Evolutionary conservation across 2,888 invertebrate species (phyloP), one percentile per base, ranked within the genome.

Genomic region (Heteropelma amictum): DNA sequence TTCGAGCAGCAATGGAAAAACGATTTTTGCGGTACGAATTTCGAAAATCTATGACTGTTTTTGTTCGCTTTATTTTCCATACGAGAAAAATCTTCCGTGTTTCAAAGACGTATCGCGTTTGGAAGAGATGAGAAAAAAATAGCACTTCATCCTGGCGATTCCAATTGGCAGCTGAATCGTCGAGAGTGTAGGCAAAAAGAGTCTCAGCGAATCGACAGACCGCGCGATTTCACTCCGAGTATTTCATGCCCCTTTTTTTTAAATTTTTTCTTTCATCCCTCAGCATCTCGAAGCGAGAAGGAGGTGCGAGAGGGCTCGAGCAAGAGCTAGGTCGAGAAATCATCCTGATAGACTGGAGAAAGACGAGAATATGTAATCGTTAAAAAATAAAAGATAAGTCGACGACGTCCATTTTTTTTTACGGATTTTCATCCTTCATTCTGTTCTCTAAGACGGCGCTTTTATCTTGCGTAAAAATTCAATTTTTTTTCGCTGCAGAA

Each of bases 91-190:
- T n/a, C n/a, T n/a, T n/a, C n/a, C n/a, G n/a, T n/a, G n/a, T n/a
- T n/a, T n/a, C n/a, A n/a, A n/a, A n/a, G n/a, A n/a, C n/a, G n/a
- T n/a, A n/a, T n/a, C n/a, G n/a, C n/a, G n/a, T n/a, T n/a, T n/a
- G n/a, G 61, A 64, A 67, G 65, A 56, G 54, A 67, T 69, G 61
- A 53, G 61, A 71, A 56, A 71, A 74, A 64, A 61, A 71, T 70
- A 67, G 60, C 71, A 47, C 35, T 67, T 71, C 61, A n/a, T n/a
- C 26, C 45, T 19, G 61, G 71, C 75, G 71, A 75, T 75, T 71
- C 67, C 71, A 58, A 75, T 65, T 61, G 75, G 42, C 51, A 10
- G 30, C 28, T 49, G 49, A 51, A 19, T 19, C 14, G 7, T 45
- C 49, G 26, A 53, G 30, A 53, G 30, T 17, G 23, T 28, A 26